These are phyloP conservation scores for Zhengitettix transpicula DNA, from an alignment of 2,888 invertebrate species.

Conservation along the genomic window DNA sequence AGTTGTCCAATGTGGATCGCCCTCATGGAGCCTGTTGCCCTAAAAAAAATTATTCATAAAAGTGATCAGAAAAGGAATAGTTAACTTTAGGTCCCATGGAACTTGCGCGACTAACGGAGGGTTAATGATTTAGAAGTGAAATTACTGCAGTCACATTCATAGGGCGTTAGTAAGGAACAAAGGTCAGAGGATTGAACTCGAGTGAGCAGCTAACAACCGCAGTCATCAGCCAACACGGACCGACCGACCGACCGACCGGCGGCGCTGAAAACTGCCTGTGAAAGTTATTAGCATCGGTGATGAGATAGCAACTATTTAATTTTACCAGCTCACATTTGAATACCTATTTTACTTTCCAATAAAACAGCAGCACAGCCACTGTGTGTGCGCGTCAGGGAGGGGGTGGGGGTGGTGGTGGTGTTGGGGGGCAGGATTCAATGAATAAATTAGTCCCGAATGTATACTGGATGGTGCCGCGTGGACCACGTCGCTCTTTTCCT, in stretches of 20 bases:
- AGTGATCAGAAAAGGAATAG: no score
- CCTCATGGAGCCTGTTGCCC: no score
- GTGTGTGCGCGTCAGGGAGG: not conserved
- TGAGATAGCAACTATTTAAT: slow-evolving; percentile 2
- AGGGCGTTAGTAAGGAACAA: no score
- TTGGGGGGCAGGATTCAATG: slow-evolving; percentile 1
- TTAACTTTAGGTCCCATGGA: no score
- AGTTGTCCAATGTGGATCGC: no score
- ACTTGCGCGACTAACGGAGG: no score
- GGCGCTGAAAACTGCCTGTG: not conserved
- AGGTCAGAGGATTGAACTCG: not conserved
- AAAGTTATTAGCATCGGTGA: not conserved
- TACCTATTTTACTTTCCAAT: not conserved
- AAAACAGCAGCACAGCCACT: not conserved
- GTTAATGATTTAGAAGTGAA: no score
- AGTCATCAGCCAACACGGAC: not conserved
- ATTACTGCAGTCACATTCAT: no score
- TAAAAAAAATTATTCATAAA: no score
- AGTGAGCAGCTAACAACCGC: not conserved
- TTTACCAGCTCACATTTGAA: slow-evolving; percentile 2
- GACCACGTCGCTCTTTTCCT: not conserved
- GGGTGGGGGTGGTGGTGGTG: no score
- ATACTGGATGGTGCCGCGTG: not conserved
- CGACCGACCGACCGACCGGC: not conserved
- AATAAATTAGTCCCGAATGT: slow-evolving; percentile 6